phyloP scores from a whole-genome alignment of 2,113 vertebrate genomes.

The Seriola dumerili region DNA sequence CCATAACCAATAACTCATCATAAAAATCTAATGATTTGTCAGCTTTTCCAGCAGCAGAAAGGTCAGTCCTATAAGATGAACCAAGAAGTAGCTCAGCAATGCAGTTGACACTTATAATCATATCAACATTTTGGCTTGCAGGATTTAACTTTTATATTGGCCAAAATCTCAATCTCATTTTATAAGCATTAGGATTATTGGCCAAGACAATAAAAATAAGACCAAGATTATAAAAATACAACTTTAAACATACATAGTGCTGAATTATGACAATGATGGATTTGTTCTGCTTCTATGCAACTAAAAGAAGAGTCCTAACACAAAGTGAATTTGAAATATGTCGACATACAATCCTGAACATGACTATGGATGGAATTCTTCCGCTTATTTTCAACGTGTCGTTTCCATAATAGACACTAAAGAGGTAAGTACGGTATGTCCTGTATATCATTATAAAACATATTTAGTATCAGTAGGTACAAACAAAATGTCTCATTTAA shows the following conservation, averaged over 20 bases:
- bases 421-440: constrained; percentile 56
- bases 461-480: constrained; percentile 11
- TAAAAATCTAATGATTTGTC: neutral
- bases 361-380: neutral
- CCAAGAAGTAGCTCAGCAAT: neutral
- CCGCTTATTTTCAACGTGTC: neutral
- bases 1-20: neutral
- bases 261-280: constrained; percentile 1
- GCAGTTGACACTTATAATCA: neutral
- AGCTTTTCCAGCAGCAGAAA: neutral
- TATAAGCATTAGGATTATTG: constrained; percentile 17
- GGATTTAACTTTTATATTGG: too few relatives aligned
- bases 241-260: neutral
- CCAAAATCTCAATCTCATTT: too few relatives aligned
- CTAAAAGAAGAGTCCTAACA: neutral
- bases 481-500: constrained; percentile 9
- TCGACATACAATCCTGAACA: neutral
- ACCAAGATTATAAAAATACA: constrained; percentile 10
- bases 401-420: constrained; percentile 38
- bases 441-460: constrained; percentile 39
- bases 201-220: constrained; percentile 15
- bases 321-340: constrained; percentile 27
- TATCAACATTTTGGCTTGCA: neutral
- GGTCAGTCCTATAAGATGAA: neutral
- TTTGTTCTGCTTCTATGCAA: constrained; percentile 12